Percentiles rank a stretch among this genome's conserved stretches.
Conservation (phyloP, 2,797 vertebrate genomes). For the Liasis olivaceus region DNA sequence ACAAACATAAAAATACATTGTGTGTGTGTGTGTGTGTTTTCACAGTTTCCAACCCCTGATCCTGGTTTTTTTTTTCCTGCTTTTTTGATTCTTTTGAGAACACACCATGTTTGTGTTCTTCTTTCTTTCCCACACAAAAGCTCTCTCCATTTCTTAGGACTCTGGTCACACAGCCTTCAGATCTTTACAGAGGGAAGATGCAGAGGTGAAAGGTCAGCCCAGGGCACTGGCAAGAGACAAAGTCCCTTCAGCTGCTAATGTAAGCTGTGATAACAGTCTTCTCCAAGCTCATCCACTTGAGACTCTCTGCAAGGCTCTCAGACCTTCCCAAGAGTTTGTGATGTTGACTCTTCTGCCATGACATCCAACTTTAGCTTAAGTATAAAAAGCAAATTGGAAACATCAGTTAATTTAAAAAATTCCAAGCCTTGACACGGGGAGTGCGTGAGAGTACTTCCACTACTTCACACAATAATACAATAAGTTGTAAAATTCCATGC, state of each 20-base stretch:
- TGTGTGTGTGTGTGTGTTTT: not conserved
- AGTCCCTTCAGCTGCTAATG: conserved; percentile 77
- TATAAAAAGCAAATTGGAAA: conserved; percentile 69
- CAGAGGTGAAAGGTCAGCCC: conserved; percentile 80
- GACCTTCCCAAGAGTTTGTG: conserved; percentile 75
- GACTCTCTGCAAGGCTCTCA: conserved; percentile 79
- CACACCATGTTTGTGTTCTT: conserved; percentile 74
- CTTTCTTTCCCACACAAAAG: conserved; percentile 75
- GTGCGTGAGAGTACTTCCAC: conserved; percentile 6
- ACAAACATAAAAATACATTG: not conserved
- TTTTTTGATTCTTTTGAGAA: conserved; percentile 76
- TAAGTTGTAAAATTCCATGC: not conserved
- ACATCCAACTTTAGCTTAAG: conserved; percentile 79
- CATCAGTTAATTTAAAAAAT: conserved; percentile 73
- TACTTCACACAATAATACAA: conserved; percentile 69
- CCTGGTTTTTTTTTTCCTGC: conserved; percentile 12
- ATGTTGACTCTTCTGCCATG: conserved; percentile 81
- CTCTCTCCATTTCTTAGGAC: conserved; percentile 78
- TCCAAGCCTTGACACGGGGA: conserved; percentile 35
- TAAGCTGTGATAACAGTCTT: conserved; percentile 76
- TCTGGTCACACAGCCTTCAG: conserved; percentile 65
- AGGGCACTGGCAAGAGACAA: conserved; percentile 74
- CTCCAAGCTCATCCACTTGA: conserved; percentile 84
- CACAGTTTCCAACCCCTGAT: conserved; percentile 17
- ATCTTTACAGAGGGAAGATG: conserved; percentile 72